Evolutionary conservation across 2,113 vertebrate genomes (phyloP).

Genomic region (Archocentrus centrarchus): DNA sequence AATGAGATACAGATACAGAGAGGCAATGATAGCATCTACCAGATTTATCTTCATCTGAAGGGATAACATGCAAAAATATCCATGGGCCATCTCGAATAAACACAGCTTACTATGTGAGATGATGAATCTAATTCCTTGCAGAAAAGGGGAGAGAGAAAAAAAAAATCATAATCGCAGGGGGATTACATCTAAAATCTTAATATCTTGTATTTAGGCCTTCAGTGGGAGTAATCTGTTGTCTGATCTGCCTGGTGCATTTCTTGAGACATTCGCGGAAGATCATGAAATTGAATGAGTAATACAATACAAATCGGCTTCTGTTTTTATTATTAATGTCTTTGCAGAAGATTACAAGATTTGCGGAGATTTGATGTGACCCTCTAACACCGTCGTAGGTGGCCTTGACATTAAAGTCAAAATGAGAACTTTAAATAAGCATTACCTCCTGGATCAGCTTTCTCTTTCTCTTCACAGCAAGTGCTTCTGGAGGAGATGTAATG

Average conservation of each 20-base stretch:
- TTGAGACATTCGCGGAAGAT: slow-evolving; percentile 83
- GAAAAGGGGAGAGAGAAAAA: slow-evolving; percentile 61
- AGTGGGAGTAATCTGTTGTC: slow-evolving; percentile 75
- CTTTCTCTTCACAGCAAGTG: slow-evolving; percentile 59
- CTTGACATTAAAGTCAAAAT: slow-evolving; percentile 64
- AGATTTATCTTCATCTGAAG: slow-evolving; percentile 70
- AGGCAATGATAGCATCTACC: slow-evolving; percentile 51
- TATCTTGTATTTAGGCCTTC: slow-evolving; percentile 85
- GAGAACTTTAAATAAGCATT: slow-evolving; percentile 75
- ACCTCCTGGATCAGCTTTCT: slow-evolving; percentile 57
- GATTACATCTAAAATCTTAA: slow-evolving; percentile 91
- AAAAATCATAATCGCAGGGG: slow-evolving; percentile 85
- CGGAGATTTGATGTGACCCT: slow-evolving; percentile 78
- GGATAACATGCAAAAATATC: slow-evolving; percentile 69
- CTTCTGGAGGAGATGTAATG: slow-evolving; percentile 61
- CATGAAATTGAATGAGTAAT: slow-evolving; percentile 86
- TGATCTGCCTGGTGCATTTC: slow-evolving; percentile 79
- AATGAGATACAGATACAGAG: slow-evolving; percentile 29
- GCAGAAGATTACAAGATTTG: slow-evolving; percentile 88
- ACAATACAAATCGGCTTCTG: slow-evolving; percentile 88
- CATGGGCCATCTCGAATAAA: slow-evolving; percentile 51
- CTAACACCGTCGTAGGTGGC: slow-evolving; percentile 50
- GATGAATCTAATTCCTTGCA: slow-evolving; percentile 87
- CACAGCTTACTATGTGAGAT: slow-evolving; percentile 82
- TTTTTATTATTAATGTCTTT: slow-evolving; percentile 81